Conservation (phyloP, 92 coral and sea anemone genomes). For the Heliopora coerulea region DNA sequence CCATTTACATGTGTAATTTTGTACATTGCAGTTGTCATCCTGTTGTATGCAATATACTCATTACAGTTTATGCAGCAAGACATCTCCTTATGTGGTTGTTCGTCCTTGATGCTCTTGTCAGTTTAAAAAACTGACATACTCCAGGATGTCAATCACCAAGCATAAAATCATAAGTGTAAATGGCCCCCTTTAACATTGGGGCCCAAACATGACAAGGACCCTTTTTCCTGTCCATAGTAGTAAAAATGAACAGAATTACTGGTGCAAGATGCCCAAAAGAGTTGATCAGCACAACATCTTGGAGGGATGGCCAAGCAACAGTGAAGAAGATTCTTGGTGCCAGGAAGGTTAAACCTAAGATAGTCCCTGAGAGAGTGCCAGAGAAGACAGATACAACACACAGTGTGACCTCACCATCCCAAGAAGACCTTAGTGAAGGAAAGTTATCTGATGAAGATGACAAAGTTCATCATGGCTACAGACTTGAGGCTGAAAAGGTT, state of each 20-base stretch:
- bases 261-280: slow-evolving; percentile 77
- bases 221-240: too few relatives aligned
- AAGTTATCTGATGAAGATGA: not conserved
- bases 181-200: too few relatives aligned
- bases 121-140: too few relatives aligned
- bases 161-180: too few relatives aligned
- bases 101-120: too few relatives aligned
- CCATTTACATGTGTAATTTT: too few relatives aligned
- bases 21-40: too few relatives aligned
- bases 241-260: slow-evolving; percentile 71
- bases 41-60: too few relatives aligned
- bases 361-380: slow-evolving; percentile 52
- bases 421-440: slow-evolving; percentile 37
- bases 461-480: not conserved
- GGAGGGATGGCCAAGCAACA: slow-evolving; percentile 93
- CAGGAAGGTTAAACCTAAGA: slow-evolving; percentile 51
- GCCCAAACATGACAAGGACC: too few relatives aligned
- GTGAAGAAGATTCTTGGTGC: slow-evolving; percentile 79
- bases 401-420: not conserved
- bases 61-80: too few relatives aligned
- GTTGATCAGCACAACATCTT: slow-evolving; percentile 76
- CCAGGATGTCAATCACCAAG: too few relatives aligned
- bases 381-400: slow-evolving; percentile 44
- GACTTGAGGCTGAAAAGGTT: not conserved
- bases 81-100: too few relatives aligned